A percentile compares a stretch with the other conserved stretches of the same genome.
Conservation (phyloP, 2,888 invertebrate species). For the Encarsia formosa region DNA sequence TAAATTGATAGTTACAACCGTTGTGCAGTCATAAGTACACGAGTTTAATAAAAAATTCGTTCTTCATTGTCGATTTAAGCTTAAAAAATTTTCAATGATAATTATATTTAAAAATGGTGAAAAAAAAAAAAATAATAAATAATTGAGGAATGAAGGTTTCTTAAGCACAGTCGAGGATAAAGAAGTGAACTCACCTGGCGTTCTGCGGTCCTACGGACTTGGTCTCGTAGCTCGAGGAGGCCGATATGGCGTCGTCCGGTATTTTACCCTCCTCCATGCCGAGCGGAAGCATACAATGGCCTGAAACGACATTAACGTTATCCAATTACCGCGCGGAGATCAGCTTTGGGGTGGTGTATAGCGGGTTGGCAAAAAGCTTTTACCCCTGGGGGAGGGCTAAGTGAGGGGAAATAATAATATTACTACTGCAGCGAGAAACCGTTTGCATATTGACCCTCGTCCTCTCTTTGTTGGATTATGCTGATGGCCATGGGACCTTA, state of each 20-base stretch:
- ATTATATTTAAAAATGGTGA: no score
- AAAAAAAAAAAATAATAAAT: no score
- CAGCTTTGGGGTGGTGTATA: slow-evolving; percentile 3
- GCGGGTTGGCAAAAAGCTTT: slow-evolving; percentile 4
- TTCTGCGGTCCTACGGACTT: slow-evolving; percentile 76
- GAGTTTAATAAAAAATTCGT: no score
- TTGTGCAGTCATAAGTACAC: no score
- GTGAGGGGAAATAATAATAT: slow-evolving; percentile 25
- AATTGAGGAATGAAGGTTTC: no score
- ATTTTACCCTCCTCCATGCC: slow-evolving; percentile 87
- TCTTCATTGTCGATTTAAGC: no score
- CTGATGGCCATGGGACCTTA: slow-evolving; percentile 14
- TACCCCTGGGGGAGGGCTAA: not conserved
- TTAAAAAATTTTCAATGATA: no score
- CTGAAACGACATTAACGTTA: slow-evolving; percentile 49
- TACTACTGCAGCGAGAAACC: slow-evolving; percentile 22
- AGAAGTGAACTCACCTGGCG: slow-evolving; percentile 19
- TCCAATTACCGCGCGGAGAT: slow-evolving; percentile 33
- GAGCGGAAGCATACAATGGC: slow-evolving; percentile 68
- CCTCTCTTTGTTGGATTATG: slow-evolving; percentile 27
- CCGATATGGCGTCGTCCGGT: slow-evolving; percentile 77
- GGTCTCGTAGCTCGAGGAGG: slow-evolving; percentile 81
- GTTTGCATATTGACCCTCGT: slow-evolving; percentile 27
- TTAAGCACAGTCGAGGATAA: no score
- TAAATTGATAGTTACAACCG: no score